Evolutionary conservation across 2,888 invertebrate genomes (phyloP).

Genomic region (Odontothrips loti): DNA sequence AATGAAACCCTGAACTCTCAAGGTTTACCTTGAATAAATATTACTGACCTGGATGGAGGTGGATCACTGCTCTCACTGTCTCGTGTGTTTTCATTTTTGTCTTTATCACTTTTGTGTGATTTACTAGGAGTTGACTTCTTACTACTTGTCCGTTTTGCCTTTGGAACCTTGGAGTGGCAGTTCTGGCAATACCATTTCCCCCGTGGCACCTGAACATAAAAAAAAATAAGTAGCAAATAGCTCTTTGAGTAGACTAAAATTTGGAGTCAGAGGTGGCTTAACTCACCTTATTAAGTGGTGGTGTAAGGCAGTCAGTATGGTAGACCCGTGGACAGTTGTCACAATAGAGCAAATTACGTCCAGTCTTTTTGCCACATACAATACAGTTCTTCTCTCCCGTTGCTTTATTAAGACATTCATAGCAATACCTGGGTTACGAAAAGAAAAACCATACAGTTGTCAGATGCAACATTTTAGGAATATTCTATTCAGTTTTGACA

Average conservation of each 20-base stretch:
- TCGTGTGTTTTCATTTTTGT: slow-evolving; percentile 44
- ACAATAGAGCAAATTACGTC: slow-evolving; percentile 74
- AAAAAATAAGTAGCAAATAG: not conserved
- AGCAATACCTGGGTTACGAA: slow-evolving; percentile 72
- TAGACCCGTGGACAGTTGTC: slow-evolving; percentile 87
- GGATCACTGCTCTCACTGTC: slow-evolving; percentile 56
- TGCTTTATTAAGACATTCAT: slow-evolving; percentile 90
- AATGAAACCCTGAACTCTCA: no score
- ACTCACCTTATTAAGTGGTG: slow-evolving; percentile 68
- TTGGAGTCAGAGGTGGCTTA: not conserved
- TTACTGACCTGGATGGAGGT: slow-evolving; percentile 51
- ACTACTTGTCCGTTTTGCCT: slow-evolving; percentile 40
- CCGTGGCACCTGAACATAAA: slow-evolving; percentile 60
- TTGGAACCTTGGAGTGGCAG: slow-evolving; percentile 79
- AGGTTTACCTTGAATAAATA: not conserved
- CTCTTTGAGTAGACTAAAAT: not conserved
- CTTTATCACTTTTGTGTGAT: slow-evolving; percentile 28
- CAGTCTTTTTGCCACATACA: slow-evolving; percentile 76
- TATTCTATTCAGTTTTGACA: not conserved
- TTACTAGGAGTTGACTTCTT: slow-evolving; percentile 49
- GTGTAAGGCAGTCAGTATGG: slow-evolving; percentile 90
- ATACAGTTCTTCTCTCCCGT: slow-evolving; percentile 90
- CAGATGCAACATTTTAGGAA: not conserved
- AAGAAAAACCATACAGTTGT: slow-evolving; percentile 28
- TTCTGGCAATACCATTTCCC: slow-evolving; percentile 88